Conservation (phyloP, 2,888 invertebrate genomes). For the Nineta flava region DNA sequence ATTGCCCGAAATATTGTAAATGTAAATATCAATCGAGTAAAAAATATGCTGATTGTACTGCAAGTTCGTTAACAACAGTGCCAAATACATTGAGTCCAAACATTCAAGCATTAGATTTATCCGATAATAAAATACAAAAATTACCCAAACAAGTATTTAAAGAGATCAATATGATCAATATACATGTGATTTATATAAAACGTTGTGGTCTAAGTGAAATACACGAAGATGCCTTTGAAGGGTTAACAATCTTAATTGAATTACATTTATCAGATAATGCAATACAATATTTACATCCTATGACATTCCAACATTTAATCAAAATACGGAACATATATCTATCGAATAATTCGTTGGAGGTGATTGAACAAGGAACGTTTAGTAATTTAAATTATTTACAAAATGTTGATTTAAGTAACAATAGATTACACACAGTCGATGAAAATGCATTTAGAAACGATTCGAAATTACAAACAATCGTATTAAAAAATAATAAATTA, state of each 20-base stretch:
- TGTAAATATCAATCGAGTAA: conserved; percentile 78
- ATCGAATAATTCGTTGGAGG: conserved; percentile 58
- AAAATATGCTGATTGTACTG: conserved; percentile 66
- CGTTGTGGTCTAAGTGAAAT: conserved; percentile 59
- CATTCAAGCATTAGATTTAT: conserved; percentile 55
- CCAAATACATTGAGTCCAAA: conserved; percentile 58
- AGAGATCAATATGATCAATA: conserved; percentile 52
- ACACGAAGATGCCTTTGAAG: conserved; percentile 59
- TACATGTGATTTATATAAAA: conserved; percentile 63
- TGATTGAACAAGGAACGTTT: conserved; percentile 61
- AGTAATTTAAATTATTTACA: conserved; percentile 55
- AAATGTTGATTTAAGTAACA: conserved; percentile 60
- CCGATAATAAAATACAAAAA: conserved; percentile 49
- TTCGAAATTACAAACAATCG: conserved; percentile 48
- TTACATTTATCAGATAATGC: conserved; percentile 65
- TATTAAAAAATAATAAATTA: conserved; percentile 58
- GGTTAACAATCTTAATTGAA: conserved; percentile 63
- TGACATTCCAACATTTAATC: conserved; percentile 52
- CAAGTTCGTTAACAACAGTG: conserved; percentile 46
- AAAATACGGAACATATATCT: conserved; percentile 56
- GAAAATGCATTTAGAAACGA: conserved; percentile 54
- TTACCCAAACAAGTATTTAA: conserved; percentile 51
- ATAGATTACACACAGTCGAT: conserved; percentile 51
- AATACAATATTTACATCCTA: conserved; percentile 45
- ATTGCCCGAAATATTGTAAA: conserved; percentile 52